Evolutionary conservation across 2,113 vertebrate genomes (phyloP).

Genomic region (Ctenomys sociabilis): DNA sequence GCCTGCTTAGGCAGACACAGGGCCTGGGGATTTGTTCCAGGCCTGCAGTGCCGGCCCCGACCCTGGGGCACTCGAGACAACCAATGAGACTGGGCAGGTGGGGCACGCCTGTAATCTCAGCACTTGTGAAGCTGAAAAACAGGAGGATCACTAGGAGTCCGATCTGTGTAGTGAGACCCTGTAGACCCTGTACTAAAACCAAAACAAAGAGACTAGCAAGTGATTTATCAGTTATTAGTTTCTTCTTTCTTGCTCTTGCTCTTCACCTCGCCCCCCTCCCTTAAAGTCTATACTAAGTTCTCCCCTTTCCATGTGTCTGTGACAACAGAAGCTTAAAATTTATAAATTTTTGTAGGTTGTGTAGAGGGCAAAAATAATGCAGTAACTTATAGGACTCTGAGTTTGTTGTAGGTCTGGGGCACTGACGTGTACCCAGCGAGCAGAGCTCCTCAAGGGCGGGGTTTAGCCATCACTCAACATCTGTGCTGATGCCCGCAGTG

Average conservation of each 20-base stretch:
- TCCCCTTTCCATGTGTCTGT: neutral
- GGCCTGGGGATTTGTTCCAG: too few relatives aligned
- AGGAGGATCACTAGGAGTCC: too few relatives aligned
- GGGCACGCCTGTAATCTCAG: too few relatives aligned
- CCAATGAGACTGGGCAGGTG: too few relatives aligned
- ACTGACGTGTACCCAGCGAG: neutral
- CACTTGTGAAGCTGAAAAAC: too few relatives aligned
- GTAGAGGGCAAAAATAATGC: neutral
- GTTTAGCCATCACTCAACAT: neutral
- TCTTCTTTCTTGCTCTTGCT: neutral
- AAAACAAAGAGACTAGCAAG: too few relatives aligned
- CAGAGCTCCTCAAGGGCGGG: neutral
- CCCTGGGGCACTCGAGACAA: too few relatives aligned
- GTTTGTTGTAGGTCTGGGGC: neutral
- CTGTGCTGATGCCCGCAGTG: neutral
- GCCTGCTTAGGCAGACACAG: too few relatives aligned
- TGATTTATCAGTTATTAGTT: neutral
- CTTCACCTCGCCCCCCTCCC: fast-evolving
- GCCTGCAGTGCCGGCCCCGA: too few relatives aligned
- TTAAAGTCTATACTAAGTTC: neutral
- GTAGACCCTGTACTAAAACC: too few relatives aligned
- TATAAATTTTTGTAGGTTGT: neutral
- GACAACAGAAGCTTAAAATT: neutral
- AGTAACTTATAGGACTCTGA: neutral
- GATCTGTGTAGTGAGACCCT: too few relatives aligned